phyloP scores from a whole-genome alignment of 2,797 vertebrate species.

The Pantherophis vulpinus region DNA sequence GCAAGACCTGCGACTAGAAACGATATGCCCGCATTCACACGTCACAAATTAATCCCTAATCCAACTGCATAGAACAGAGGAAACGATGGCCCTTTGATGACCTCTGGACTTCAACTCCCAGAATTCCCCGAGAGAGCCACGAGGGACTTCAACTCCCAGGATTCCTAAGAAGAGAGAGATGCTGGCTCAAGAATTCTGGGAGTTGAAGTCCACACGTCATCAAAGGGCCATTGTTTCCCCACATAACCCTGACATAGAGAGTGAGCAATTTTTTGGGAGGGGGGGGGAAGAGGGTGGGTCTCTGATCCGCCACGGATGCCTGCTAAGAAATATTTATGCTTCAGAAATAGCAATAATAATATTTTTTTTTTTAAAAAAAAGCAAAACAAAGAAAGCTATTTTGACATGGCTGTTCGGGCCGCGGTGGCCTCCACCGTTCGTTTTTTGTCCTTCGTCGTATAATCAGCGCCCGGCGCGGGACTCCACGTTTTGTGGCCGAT shows the following conservation, averaged over 20 bases:
- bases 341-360: constrained; percentile 60
- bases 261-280: not conserved
- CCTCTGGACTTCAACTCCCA: not conserved
- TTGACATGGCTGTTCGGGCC: constrained; percentile 54
- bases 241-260: not conserved
- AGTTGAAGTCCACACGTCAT: not conserved
- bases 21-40: constrained; percentile 58
- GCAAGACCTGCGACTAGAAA: not conserved
- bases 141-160: not conserved
- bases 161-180: not conserved
- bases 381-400: constrained; percentile 47
- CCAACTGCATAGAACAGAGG: constrained; percentile 33
- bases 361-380: constrained; percentile 34
- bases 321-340: constrained; percentile 60
- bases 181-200: not conserved
- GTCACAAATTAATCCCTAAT: constrained; percentile 71
- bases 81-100: not conserved
- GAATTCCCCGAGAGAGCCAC: not conserved
- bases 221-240: not conserved
- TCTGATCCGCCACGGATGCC: constrained; percentile 60
- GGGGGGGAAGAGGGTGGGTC: not conserved
- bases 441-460: constrained; percentile 58
- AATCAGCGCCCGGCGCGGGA: constrained; percentile 70
- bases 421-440: constrained; percentile 44
- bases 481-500: constrained; percentile 54